These are phyloP conservation scores for Ceratitis capitata DNA, from an alignment of 1,140 invertebrate genomes.

Conservation along the genomic window DNA sequence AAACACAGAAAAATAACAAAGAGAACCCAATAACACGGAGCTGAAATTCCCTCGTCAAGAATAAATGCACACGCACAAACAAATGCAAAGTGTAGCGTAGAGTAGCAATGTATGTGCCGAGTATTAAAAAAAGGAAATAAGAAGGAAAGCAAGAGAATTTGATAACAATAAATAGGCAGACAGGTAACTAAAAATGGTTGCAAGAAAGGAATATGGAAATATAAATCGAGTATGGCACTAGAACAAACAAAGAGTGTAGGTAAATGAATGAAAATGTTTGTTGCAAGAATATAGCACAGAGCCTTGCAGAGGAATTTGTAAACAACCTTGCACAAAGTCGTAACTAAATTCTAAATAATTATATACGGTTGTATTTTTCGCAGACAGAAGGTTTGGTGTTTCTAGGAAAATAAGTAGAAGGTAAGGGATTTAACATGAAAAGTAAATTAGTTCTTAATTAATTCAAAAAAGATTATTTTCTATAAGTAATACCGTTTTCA, in stretches of 20 bases:
- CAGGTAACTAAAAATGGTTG: not conserved
- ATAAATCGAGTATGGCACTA: not conserved
- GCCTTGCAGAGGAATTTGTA: conserved; percentile 7
- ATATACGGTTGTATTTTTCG: too few relatives aligned
- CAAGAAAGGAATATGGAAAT: not conserved
- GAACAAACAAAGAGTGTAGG: not conserved
- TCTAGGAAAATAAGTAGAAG: too few relatives aligned
- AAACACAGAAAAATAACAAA: not conserved
- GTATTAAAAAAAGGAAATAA: not conserved
- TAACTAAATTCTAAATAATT: too few relatives aligned
- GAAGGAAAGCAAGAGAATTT: not conserved
- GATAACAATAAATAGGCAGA: not conserved
- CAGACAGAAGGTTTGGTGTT: not conserved
- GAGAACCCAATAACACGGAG: not conserved
- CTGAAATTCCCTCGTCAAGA: not conserved
- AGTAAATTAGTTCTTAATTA: too few relatives aligned
- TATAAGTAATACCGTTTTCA: too few relatives aligned
- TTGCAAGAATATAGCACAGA: not conserved
- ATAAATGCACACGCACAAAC: not conserved
- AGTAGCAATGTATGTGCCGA: not conserved
- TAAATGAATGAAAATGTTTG: not conserved
- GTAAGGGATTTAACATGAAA: too few relatives aligned
- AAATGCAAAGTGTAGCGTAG: not conserved
- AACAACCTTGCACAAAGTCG: conserved; percentile 29
- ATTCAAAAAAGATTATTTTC: too few relatives aligned